Conservation (phyloP, 2,797 vertebrate genomes). For the Micromesistius poutassou region DNA sequence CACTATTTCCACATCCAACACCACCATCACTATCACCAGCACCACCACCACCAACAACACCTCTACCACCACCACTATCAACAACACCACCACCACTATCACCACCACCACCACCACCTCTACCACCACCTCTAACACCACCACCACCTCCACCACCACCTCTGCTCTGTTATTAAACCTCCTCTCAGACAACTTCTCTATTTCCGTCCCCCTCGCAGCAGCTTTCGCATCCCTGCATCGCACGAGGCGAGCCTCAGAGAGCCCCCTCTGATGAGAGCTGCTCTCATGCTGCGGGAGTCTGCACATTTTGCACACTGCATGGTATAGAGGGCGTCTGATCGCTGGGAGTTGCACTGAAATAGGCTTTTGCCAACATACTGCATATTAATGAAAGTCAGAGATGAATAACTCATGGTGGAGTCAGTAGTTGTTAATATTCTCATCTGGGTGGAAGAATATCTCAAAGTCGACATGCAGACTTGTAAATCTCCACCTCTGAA, state of each 20-base stretch:
- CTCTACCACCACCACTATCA: too few relatives aligned
- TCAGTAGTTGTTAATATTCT: slow-evolving; percentile 43
- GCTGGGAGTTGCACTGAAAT: slow-evolving; percentile 30
- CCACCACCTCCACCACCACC: too few relatives aligned
- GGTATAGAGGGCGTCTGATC: slow-evolving; percentile 37
- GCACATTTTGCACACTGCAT: slow-evolving; percentile 31
- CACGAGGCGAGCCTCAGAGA: background rate
- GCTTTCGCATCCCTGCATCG: background rate
- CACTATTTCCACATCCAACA: too few relatives aligned
- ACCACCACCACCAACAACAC: too few relatives aligned
- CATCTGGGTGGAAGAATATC: slow-evolving; percentile 39
- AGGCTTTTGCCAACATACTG: slow-evolving; percentile 23
- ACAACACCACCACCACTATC: too few relatives aligned
- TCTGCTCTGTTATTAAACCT: background rate
- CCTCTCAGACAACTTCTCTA: background rate
- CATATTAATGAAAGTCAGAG: slow-evolving; percentile 32
- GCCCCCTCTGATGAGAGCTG: background rate
- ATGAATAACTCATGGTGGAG: slow-evolving; percentile 45
- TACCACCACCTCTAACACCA: too few relatives aligned
- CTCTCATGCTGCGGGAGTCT: slow-evolving; percentile 5
- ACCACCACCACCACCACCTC: too few relatives aligned
- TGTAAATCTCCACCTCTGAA: slow-evolving; percentile 42
- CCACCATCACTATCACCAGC: too few relatives aligned
- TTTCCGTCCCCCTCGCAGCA: background rate
- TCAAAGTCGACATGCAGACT: slow-evolving; percentile 38